Percentiles rank a stretch among this genome's conserved stretches.
phyloP scores from a whole-genome alignment of 37 sponge, comb jelly and placozoan species.

The Hormiphora californensis region DNA sequence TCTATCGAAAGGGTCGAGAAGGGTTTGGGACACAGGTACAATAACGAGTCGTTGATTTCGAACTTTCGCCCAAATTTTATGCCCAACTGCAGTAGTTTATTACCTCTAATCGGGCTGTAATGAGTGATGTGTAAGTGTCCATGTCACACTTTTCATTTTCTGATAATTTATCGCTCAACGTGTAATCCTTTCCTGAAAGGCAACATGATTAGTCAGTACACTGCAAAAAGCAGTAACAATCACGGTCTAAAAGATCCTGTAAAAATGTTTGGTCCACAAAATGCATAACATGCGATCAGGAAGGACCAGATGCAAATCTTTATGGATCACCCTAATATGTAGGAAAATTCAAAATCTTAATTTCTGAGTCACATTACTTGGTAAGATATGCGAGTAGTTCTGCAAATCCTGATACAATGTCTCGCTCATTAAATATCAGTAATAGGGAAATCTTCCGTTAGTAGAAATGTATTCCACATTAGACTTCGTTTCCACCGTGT shows the following conservation, averaged over 20 bases:
- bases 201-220: too few relatives aligned
- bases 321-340: too few relatives aligned
- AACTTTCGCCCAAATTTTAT: too few relatives aligned
- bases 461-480: conserved; percentile 48
- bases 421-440: conserved; percentile 32
- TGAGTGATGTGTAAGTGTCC: conserved; percentile 28
- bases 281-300: too few relatives aligned
- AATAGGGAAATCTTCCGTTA: conserved; percentile 45
- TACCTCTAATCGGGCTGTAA: conserved; percentile 24
- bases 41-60: too few relatives aligned
- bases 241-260: too few relatives aligned
- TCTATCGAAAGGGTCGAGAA: too few relatives aligned
- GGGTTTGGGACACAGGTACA: too few relatives aligned
- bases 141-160: conserved; percentile 36
- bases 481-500: conserved; percentile 15
- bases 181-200: not conserved
- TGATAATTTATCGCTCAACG: conserved; percentile 16
- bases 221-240: too few relatives aligned
- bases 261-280: too few relatives aligned
- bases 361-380: too few relatives aligned
- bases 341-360: not conserved
- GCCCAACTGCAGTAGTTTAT: not conserved
- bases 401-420: conserved; percentile 1
- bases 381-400: not conserved
- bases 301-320: too few relatives aligned